These are phyloP conservation scores for Fratercula arctica DNA, from an alignment of 2,797 vertebrate species.

Conservation along the genomic window DNA sequence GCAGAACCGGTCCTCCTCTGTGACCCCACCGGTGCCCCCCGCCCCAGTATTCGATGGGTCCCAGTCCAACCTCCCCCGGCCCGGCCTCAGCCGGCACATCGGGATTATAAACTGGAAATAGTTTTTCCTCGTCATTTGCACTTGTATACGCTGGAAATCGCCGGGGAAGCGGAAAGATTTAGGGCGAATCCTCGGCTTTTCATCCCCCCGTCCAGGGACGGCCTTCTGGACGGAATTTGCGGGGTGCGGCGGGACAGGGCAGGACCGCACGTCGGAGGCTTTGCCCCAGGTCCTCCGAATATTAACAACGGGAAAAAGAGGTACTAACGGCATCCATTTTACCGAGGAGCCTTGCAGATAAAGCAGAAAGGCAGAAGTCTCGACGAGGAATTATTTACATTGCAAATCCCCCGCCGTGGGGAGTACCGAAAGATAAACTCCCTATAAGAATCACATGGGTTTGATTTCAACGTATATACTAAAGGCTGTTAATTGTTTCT, in stretches of 20 bases:
- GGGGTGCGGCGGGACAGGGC: background rate
- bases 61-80: background rate
- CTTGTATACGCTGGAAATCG: background rate
- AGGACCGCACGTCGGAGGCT: background rate
- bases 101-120: background rate
- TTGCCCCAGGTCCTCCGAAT: background rate
- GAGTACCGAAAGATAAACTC: background rate
- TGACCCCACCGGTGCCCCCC: background rate
- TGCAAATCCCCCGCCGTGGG: background rate
- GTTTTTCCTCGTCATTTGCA: background rate
- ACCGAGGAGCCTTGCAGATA: background rate
- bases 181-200: background rate
- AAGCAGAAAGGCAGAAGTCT: background rate
- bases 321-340: background rate
- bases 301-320: background rate
- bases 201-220: background rate
- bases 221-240: background rate
- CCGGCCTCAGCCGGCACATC: background rate
- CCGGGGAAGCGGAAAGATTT: accelerated
- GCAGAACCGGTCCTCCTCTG: background rate
- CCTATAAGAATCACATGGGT: background rate
- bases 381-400: background rate
- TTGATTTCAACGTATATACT: background rate
- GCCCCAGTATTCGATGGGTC: accelerated
- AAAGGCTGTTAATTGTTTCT: background rate